Conservation (phyloP, 1,140 invertebrate species). For the Tetramorium simillimum region DNA sequence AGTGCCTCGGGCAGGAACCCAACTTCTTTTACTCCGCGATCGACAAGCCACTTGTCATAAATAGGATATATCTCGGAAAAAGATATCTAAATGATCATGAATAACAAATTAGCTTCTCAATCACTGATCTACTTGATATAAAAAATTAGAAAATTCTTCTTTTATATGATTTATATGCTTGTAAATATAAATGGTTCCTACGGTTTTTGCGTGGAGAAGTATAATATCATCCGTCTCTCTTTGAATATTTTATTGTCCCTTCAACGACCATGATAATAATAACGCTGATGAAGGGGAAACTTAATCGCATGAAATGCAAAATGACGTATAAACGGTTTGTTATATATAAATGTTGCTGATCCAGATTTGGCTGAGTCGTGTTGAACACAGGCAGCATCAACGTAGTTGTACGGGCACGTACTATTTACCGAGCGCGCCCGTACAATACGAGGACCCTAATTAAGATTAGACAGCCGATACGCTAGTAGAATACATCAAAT, state of each 20-base stretch:
- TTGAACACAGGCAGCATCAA: constrained; percentile 47
- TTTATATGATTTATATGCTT: background rate
- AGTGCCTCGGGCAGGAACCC: background rate
- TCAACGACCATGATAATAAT: background rate
- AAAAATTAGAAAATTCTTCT: background rate
- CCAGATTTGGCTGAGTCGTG: constrained; percentile 26
- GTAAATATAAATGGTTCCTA: background rate
- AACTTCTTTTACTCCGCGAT: background rate
- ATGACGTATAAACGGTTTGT: constrained; percentile 43
- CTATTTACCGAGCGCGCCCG: constrained; percentile 17
- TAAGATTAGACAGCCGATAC: constrained; percentile 51
- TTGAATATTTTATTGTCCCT: background rate
- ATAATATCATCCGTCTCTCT: background rate
- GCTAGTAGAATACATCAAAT: constrained; percentile 16
- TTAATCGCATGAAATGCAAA: constrained; percentile 22
- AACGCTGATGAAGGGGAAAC: constrained; percentile 25
- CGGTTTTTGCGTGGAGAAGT: background rate
- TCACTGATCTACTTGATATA: background rate
- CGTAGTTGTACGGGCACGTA: constrained; percentile 13
- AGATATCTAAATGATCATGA: background rate
- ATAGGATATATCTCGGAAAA: background rate
- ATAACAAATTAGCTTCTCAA: background rate
- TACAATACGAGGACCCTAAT: constrained; percentile 51
- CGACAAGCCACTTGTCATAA: constrained; percentile 5
- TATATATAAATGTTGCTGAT: constrained; percentile 54